Percentiles rank a stretch among this genome's conserved stretches.
These are phyloP conservation scores for Lampris megalopsis DNA, from an alignment of 2,113 vertebrate species.

Conservation along the genomic window DNA sequence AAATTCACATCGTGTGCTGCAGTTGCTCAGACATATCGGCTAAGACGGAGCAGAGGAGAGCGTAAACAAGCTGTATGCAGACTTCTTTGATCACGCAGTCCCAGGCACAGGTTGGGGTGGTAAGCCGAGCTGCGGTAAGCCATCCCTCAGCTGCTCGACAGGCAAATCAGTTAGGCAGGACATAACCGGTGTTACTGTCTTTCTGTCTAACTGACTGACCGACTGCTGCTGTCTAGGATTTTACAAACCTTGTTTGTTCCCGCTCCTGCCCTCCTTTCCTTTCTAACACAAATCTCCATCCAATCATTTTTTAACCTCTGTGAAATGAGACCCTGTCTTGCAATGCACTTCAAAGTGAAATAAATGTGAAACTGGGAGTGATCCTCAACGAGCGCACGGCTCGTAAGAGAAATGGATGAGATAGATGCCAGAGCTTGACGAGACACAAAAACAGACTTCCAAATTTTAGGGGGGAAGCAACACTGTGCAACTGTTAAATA, in stretches of 20 bases:
- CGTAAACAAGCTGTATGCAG: slow-evolving; percentile 29
- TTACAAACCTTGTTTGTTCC: too few relatives aligned
- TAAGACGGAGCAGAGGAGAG: slow-evolving; percentile 46
- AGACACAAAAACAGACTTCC: slow-evolving; percentile 9
- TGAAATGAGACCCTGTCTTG: background rate
- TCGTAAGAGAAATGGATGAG: too few relatives aligned
- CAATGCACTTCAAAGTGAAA: background rate
- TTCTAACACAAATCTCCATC: background rate
- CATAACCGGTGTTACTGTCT: background rate
- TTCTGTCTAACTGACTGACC: background rate
- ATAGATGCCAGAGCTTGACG: background rate
- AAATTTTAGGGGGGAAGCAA: too few relatives aligned
- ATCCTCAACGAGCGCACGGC: background rate
- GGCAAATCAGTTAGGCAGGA: background rate
- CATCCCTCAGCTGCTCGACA: background rate
- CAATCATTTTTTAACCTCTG: too few relatives aligned
- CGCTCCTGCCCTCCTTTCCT: too few relatives aligned
- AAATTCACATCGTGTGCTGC: slow-evolving; percentile 48
- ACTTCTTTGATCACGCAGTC: too few relatives aligned
- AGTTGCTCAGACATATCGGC: slow-evolving; percentile 39
- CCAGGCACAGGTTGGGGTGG: too few relatives aligned
- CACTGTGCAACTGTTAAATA: too few relatives aligned
- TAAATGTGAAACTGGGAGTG: background rate
- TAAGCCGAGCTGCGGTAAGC: background rate
- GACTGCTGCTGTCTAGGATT: too few relatives aligned